A percentile compares a stretch with the other conserved stretches of the same genome.
Conservation (phyloP, 2,113 vertebrate genomes). For the Caloenas nicobarica region DNA sequence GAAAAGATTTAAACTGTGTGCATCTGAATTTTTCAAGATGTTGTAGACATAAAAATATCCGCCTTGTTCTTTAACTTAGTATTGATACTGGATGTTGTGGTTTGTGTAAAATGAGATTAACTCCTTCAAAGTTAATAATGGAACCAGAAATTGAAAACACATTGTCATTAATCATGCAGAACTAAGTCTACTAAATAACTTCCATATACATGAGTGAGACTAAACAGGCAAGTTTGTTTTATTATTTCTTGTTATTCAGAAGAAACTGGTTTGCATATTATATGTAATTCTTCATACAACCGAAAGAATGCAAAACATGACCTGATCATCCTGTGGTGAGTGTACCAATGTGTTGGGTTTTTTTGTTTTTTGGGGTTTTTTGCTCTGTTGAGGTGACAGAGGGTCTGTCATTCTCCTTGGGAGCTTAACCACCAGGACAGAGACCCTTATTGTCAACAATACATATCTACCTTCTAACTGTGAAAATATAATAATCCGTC, state of each 20-base stretch:
- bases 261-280: neutral
- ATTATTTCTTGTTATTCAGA: neutral
- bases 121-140: neutral
- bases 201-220: neutral
- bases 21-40: neutral
- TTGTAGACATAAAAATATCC: neutral
- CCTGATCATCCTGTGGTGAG: neutral
- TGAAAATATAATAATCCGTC: neutral
- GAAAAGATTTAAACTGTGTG: neutral
- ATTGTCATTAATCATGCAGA: neutral
- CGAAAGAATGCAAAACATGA: neutral
- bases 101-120: no score
- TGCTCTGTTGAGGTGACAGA: neutral
- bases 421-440: neutral
- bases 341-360: neutral
- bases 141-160: constrained; percentile 7
- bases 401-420: neutral
- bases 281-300: neutral
- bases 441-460: neutral
- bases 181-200: neutral
- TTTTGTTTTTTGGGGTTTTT: neutral
- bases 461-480: neutral
- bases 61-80: neutral
- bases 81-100: neutral
- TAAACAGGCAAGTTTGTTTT: neutral